phyloP scores from a whole-genome alignment of 2,888 invertebrate species.

The Synergus laeviventris region DNA sequence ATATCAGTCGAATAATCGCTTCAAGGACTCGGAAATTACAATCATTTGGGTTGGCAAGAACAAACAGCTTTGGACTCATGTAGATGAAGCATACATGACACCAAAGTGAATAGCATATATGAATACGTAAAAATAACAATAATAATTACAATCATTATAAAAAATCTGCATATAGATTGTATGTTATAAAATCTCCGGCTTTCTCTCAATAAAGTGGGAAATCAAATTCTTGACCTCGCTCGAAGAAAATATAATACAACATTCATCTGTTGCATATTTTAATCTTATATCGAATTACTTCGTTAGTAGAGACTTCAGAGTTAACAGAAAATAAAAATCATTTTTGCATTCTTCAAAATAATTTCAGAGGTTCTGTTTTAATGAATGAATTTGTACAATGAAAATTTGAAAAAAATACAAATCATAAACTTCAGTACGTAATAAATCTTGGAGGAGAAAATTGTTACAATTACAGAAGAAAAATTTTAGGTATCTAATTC shows the following conservation, averaged over 20 bases:
- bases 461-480: background rate
- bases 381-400: no score
- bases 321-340: background rate
- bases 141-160: background rate
- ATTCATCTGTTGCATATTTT: background rate
- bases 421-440: no score
- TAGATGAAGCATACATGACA: no score
- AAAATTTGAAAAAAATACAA: no score
- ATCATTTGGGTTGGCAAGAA: background rate
- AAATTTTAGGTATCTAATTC: conserved; percentile 16
- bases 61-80: background rate
- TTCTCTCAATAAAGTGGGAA: background rate
- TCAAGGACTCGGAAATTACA: background rate
- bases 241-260: background rate
- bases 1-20: background rate
- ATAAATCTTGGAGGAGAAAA: no score
- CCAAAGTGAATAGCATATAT: no score
- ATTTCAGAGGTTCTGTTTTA: no score
- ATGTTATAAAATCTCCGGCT: background rate
- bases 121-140: no score
- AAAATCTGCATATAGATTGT: background rate
- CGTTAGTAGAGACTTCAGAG: background rate
- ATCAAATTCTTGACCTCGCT: background rate
- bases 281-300: background rate
- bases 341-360: no score